Conservation (phyloP, 2,113 vertebrate species). For the Callaeas wilsoni region DNA sequence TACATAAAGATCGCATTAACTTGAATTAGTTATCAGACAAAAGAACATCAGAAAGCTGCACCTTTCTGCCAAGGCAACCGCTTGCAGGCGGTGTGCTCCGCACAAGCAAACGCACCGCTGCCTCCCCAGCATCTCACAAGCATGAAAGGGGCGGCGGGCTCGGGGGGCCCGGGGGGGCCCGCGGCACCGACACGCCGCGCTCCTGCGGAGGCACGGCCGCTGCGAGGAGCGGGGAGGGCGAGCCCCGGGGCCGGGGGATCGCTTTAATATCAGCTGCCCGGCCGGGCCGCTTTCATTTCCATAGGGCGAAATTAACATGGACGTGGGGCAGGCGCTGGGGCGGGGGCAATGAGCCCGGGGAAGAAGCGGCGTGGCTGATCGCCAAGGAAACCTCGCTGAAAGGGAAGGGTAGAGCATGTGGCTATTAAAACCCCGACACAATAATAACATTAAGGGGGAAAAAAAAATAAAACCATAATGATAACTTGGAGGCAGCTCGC, state of each 20-base stretch:
- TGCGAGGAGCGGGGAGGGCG: not conserved
- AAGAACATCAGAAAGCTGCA: constrained; percentile 74
- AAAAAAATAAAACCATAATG: constrained; percentile 7
- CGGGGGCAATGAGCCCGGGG: not conserved
- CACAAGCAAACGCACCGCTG: constrained; percentile 9
- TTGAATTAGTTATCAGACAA: constrained; percentile 87
- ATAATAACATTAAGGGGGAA: not conserved
- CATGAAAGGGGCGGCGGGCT: not conserved
- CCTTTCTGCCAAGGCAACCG: constrained; percentile 71
- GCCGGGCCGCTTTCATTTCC: constrained; percentile 2
- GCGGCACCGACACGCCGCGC: not conserved
- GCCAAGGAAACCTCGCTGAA: constrained; percentile 40
- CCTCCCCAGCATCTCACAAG: not conserved
- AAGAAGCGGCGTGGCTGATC: constrained; percentile 37
- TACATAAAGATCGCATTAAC: constrained; percentile 86
- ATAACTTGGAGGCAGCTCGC: constrained; percentile 35
- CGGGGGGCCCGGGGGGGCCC: not conserved
- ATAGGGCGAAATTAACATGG: constrained; percentile 1
- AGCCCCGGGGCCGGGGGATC: not conserved
- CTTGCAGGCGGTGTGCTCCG: constrained; percentile 28
- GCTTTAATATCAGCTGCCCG: constrained; percentile 28
- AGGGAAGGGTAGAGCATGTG: constrained; percentile 18
- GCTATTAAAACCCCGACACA: constrained; percentile 1
- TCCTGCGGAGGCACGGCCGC: not conserved
- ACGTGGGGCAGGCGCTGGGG: constrained; percentile 13